Base-by-base conservation (phyloP, 1,140 invertebrate genomes). In the Drosophila sulfurigaster region DNA sequence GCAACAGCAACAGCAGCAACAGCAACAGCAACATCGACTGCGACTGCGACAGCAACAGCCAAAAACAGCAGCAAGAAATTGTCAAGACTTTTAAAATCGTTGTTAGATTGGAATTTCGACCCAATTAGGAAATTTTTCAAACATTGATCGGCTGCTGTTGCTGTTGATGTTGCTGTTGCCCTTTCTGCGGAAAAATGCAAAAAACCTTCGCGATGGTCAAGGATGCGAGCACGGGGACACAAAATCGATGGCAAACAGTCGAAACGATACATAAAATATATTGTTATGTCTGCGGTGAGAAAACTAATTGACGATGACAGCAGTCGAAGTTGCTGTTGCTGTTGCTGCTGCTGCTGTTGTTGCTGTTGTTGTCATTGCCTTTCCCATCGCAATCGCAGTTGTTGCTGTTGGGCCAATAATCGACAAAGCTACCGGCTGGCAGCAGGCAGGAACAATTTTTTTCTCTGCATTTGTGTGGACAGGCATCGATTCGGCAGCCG, bases 101-200 rank as follows among this genome's bases (percentile, higher is more conserved):
- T 85, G 81, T 83, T 88, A 89, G 85, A 88, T 79, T 85, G 85
- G 85, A 88, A 88, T 88, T 88, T 89, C 71, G 72, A 85, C 81
- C 85, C 85, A 88, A 88, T 88, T 88, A 88, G 85, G 85, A 79
- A 57, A 88, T 89, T 88, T 81, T 68, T 88, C 54, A 81, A 83
- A 57, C 64, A 48, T 56, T 78, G 71, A 68, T 54, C 69, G 54
- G 59, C 57, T 69, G 63, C 54, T 58, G 57, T 41, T 38, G 59
- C 57, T 69, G 63, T 54, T 58, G 57, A 49, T 38, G 25, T 20
- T 32, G 54, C 7, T 35, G 56, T n/a, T 28, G 58, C 48, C 64
- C 71, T 77, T 87, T 82, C 82, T 51, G 59, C 32, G 75, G 79
- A 87, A 87, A 85, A 89, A 89, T 85, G 81, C 85, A 79, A 88